These are phyloP conservation scores for Phenganax subtilis DNA, from an alignment of 92 coral and sea anemone species.

Conservation along the genomic window DNA sequence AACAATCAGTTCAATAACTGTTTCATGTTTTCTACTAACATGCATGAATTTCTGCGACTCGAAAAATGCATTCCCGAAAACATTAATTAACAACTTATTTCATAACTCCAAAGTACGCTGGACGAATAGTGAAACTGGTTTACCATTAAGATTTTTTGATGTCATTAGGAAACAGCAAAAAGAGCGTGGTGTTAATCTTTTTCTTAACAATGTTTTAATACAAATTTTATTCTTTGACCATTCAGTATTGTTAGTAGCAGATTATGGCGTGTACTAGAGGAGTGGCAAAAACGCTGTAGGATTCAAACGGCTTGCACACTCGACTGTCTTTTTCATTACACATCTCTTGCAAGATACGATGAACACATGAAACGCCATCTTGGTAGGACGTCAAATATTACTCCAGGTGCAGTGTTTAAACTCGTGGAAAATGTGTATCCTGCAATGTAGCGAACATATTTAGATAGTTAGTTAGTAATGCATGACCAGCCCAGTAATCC, in stretches of 20 bases:
- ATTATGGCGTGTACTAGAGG: not conserved
- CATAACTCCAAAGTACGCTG: too few species aligned
- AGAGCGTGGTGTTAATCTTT: not conserved
- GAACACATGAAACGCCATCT: conserved; percentile 1
- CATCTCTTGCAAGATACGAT: not conserved
- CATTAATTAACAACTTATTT: not conserved
- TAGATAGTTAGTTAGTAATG: not conserved
- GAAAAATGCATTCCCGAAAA: not conserved
- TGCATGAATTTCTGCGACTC: not conserved
- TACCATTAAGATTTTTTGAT: too few species aligned
- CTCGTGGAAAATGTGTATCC: conserved; percentile 23
- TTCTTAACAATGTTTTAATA: not conserved
- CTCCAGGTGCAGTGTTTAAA: not conserved
- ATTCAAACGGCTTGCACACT: not conserved
- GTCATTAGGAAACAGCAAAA: too few species aligned
- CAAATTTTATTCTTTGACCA: conserved; percentile 10
- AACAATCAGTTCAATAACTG: not conserved
- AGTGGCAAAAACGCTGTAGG: not conserved
- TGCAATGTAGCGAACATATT: conserved; percentile 10
- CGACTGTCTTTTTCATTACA: not conserved
- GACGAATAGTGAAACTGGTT: too few species aligned
- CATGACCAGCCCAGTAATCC: not conserved
- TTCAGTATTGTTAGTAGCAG: not conserved
- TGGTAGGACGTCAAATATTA: not conserved
- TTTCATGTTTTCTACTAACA: too few species aligned